A percentile compares a stretch with the other conserved stretches of the same genome.
phyloP scores from a whole-genome alignment of 2,113 vertebrate genomes.

The Semnornis frantzii region DNA sequence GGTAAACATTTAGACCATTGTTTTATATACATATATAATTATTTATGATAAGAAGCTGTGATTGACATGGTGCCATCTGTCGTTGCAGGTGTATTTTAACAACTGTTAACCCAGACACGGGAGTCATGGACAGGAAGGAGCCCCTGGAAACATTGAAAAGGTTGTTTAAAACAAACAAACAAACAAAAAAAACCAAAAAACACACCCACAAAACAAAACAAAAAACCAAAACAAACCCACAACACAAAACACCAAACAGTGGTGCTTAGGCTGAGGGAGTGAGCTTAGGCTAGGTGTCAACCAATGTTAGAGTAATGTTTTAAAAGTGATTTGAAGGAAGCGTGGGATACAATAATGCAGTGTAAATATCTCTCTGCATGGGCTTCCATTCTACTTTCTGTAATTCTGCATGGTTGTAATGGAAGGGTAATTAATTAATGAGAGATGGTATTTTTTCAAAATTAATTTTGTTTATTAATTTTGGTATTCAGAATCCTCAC shows the following conservation, averaged over 20 bases:
- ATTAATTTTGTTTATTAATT: too few relatives aligned
- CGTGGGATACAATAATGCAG: not conserved
- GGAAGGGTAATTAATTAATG: too few relatives aligned
- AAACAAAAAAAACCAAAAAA: not conserved
- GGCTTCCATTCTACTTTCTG: not conserved
- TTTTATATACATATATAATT: not conserved
- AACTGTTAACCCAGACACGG: slow-evolving; percentile 92
- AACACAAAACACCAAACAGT: too few relatives aligned
- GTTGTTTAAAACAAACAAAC: slow-evolving; percentile 71
- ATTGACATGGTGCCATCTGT: not conserved
- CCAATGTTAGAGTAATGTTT: not conserved
- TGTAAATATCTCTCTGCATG: not conserved
- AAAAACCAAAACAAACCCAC: not conserved
- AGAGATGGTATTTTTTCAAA: too few relatives aligned
- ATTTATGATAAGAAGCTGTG: not conserved
- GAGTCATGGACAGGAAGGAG: slow-evolving; percentile 87
- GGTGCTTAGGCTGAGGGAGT: not conserved
- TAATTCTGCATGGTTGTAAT: not conserved
- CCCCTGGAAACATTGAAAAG: slow-evolving; percentile 91
- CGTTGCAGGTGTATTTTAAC: slow-evolving; percentile 88
- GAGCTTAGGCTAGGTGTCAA: not conserved
- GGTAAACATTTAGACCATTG: slow-evolving; percentile 72
- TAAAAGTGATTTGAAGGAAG: not conserved
- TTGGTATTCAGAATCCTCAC: too few relatives aligned
- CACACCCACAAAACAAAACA: too few relatives aligned